Conservation (phyloP, 2,888 invertebrate genomes). For the Syrista parreyssii region DNA sequence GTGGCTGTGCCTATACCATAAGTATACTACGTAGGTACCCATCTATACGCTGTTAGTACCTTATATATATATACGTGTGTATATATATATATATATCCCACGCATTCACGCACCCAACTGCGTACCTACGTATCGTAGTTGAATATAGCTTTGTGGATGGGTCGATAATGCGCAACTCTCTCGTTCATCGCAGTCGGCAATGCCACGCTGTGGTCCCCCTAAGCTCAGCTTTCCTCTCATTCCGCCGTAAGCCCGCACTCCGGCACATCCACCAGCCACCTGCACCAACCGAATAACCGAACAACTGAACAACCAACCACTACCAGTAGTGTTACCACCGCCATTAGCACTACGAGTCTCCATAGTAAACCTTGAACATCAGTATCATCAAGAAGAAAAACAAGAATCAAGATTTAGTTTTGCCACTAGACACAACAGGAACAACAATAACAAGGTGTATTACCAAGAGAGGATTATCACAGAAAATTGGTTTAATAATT, state of each 20-base stretch:
- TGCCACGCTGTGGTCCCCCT: slow-evolving; percentile 53
- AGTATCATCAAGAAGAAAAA: neutral
- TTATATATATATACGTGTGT: neutral
- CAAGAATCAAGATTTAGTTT: neutral
- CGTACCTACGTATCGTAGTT: slow-evolving; percentile 22
- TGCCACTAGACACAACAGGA: neutral
- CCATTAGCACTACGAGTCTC: neutral
- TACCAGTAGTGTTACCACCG: neutral
- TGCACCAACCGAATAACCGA: slow-evolving; percentile 41
- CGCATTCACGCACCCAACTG: neutral
- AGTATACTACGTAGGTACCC: neutral
- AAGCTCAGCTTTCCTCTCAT: slow-evolving; percentile 59
- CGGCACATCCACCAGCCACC: slow-evolving; percentile 53
- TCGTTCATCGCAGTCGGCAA: slow-evolving; percentile 55
- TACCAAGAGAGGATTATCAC: neutral
- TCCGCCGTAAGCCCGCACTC: slow-evolving; percentile 59
- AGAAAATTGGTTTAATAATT: neutral
- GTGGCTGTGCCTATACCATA: neutral
- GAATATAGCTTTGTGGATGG: slow-evolving; percentile 55
- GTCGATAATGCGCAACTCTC: slow-evolving; percentile 63
- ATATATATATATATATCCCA: neutral
- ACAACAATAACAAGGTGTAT: neutral
- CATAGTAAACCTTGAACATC: neutral
- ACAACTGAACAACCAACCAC: slow-evolving; percentile 30
- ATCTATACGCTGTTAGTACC: neutral